A percentile compares a stretch with the other conserved stretches of the same genome.
phyloP scores from a whole-genome alignment of 2,797 vertebrate genomes.

The Sebastes taczanowskii region DNA sequence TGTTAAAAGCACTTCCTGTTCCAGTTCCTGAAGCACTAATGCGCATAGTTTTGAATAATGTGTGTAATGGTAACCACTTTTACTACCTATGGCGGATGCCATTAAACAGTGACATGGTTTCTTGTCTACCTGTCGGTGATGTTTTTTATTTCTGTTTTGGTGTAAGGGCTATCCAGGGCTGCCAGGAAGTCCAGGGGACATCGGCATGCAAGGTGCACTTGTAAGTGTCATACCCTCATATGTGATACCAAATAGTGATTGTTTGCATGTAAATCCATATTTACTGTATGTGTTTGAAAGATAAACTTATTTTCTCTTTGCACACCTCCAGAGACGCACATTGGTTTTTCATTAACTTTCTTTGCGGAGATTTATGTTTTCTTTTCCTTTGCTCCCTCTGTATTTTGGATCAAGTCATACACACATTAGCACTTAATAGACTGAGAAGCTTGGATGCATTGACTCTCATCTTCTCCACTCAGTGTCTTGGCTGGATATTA shows the following conservation, averaged over 20 bases:
- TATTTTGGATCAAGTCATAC: background rate
- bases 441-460: conserved; percentile 9
- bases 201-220: conserved; percentile 87
- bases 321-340: background rate
- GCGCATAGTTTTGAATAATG: background rate
- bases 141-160: conserved; percentile 42
- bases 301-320: background rate
- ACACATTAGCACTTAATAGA: conserved; percentile 5
- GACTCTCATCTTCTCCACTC: background rate
- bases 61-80: background rate
- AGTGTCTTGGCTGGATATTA: conserved; percentile 7
- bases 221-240: conserved; percentile 81
- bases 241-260: background rate
- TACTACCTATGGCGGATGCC: background rate
- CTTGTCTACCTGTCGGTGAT: background rate
- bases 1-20: background rate
- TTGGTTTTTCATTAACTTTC: background rate
- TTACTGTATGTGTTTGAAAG: background rate
- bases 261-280: background rate
- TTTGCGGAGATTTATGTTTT: background rate
- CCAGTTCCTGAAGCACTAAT: background rate
- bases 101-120: background rate
- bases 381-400: background rate
- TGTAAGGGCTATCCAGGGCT: conserved; percentile 92
- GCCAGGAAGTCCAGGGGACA: conserved; percentile 87